Conservation (phyloP, 2,113 vertebrate genomes). For the Rhombomys opimus region DNA sequence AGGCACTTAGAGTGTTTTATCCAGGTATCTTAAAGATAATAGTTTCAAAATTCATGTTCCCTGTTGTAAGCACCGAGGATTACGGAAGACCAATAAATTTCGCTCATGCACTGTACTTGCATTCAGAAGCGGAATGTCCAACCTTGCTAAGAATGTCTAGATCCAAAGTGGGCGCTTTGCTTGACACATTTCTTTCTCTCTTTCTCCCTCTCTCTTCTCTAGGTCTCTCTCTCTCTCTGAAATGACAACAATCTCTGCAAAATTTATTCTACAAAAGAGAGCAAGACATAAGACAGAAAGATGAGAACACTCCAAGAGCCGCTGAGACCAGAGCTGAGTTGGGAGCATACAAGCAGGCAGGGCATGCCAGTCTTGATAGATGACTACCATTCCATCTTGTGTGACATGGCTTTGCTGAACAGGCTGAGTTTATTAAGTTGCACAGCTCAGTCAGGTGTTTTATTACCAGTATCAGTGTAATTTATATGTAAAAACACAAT, state of each 20-base stretch:
- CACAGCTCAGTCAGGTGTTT: slow-evolving; percentile 73
- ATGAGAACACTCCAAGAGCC: background rate
- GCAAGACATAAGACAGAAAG: background rate
- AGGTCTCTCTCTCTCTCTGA: background rate
- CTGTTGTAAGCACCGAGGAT: background rate
- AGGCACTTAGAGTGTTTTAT: background rate
- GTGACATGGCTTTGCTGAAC: slow-evolving; percentile 15
- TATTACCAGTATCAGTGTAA: slow-evolving; percentile 70
- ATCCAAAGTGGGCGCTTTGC: background rate
- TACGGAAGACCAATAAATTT: background rate
- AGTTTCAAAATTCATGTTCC: background rate
- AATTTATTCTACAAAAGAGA: background rate
- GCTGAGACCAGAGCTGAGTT: background rate
- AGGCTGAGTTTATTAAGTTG: slow-evolving; percentile 55
- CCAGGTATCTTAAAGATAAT: background rate
- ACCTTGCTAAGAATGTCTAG: background rate
- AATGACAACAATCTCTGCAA: background rate
- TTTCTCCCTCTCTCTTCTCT: too few species aligned
- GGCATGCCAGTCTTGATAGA: slow-evolving; percentile 32
- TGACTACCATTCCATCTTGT: slow-evolving; percentile 52
- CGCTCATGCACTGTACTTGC: background rate
- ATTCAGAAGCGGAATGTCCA: background rate
- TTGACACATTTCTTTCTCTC: background rate
- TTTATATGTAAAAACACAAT: slow-evolving; percentile 79
- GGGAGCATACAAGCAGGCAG: background rate